Conservation (phyloP, 1,140 invertebrate genomes). For the Listronotus oregonensis region DNA sequence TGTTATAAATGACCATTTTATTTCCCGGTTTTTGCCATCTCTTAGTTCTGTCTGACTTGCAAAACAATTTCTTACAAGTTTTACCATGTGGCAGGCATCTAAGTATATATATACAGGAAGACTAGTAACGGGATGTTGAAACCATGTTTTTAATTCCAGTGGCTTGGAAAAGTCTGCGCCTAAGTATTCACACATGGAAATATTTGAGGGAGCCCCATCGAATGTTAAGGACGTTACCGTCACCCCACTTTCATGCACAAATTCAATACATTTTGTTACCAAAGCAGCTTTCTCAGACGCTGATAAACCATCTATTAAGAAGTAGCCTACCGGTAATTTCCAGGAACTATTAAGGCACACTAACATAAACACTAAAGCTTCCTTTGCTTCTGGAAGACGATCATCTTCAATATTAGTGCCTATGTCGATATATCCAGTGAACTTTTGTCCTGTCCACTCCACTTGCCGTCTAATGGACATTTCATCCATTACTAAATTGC, state of each 20-base stretch:
- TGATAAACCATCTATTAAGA: constrained; percentile 11
- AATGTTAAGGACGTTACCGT: constrained; percentile 21
- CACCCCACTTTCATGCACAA: constrained; percentile 13
- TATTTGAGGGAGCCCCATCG: constrained; percentile 35
- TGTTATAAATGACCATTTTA: constrained; percentile 36
- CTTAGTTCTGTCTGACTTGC: constrained; percentile 7
- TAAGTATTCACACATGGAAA: constrained; percentile 42
- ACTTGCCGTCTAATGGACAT: constrained; percentile 10
- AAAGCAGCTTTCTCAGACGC: constrained; percentile 8
- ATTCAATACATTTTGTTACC: constrained; percentile 14
- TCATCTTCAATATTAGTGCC: neutral
- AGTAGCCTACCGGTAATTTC: constrained; percentile 28
- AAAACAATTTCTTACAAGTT: constrained; percentile 35
- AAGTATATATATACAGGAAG: constrained; percentile 24
- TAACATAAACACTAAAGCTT: constrained; percentile 25
- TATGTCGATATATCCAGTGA: constrained; percentile 16
- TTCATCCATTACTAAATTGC: constrained; percentile 9
- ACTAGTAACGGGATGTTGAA: constrained; percentile 24
- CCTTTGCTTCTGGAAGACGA: constrained; percentile 7
- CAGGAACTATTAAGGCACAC: constrained; percentile 19
- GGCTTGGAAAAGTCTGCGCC: constrained; percentile 43
- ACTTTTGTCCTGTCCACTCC: constrained; percentile 4
- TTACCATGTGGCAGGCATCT: constrained; percentile 34
- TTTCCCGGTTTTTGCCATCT: constrained; percentile 9
- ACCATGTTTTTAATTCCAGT: constrained; percentile 37